phyloP scores from a whole-genome alignment of 2,888 invertebrate species.

The Eupithecia subfuscata region DNA sequence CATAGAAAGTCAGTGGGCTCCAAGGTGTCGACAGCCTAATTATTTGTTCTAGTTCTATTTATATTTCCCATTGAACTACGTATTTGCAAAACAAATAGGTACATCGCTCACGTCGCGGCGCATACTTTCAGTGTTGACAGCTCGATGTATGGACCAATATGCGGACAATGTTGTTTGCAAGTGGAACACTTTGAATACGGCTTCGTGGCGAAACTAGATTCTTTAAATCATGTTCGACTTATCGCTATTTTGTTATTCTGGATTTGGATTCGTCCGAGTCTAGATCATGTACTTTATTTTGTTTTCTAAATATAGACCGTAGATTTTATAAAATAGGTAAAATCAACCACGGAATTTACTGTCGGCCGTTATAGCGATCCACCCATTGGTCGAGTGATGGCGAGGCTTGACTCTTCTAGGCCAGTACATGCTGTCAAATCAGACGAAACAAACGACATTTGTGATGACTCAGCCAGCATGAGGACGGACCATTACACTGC shows the following conservation, averaged over 20 bases:
- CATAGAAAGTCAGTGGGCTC: background rate
- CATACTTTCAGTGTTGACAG: slow-evolving; percentile 37
- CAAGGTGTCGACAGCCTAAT: slow-evolving; percentile 1
- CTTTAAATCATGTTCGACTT: background rate
- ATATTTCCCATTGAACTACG: slow-evolving; percentile 1
- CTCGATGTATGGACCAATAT: slow-evolving; percentile 42
- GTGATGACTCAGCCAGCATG: background rate
- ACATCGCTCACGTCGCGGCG: slow-evolving; percentile 35
- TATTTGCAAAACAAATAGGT: slow-evolving; percentile 27
- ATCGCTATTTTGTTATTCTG: background rate
- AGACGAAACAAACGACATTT: background rate
- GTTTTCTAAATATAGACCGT: background rate
- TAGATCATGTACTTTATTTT: background rate
- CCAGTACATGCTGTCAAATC: background rate
- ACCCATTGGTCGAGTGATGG: background rate
- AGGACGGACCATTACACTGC: background rate
- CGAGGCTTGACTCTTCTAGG: background rate
- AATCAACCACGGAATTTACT: background rate
- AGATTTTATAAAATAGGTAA: background rate
- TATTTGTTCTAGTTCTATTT: slow-evolving; percentile 6
- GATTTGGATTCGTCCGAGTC: background rate
- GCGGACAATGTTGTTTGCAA: slow-evolving; percentile 29
- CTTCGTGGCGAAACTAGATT: background rate
- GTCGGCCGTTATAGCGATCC: background rate
- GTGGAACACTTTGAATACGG: slow-evolving; percentile 24